Evolutionary conservation across 30 jellyfish, hydroid and myxozoan species (phyloP).

Genomic region (Aurelia sp.): DNA sequence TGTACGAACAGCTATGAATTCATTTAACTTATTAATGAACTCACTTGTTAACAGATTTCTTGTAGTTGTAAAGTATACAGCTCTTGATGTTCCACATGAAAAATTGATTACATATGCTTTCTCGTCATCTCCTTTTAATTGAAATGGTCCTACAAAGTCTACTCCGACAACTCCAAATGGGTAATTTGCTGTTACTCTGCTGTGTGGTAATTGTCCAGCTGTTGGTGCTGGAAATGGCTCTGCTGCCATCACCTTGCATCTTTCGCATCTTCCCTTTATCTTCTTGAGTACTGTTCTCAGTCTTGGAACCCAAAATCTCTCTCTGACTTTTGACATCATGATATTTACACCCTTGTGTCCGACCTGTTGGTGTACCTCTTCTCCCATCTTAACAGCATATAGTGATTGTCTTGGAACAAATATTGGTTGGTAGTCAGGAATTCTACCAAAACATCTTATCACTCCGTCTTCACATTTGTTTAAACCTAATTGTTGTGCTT

Average conservation of each 20-base stretch:
- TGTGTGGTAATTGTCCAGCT: conserved; percentile 31
- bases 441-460: conserved; percentile 33
- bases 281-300: conserved; percentile 36
- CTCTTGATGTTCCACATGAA: conserved; percentile 60
- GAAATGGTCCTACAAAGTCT: conserved; percentile 32
- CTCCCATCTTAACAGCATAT: background rate
- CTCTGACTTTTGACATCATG: background rate
- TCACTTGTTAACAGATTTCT: conserved; percentile 10
- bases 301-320: conserved; percentile 32
- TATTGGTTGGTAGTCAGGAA: background rate
- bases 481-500: conserved; percentile 36
- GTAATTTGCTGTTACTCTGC: conserved; percentile 41
- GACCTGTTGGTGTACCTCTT: conserved; percentile 1
- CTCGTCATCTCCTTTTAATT: background rate
- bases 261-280: conserved; percentile 34
- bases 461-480: background rate
- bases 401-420: conserved; percentile 2
- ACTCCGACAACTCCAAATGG: conserved; percentile 10
- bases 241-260: conserved; percentile 58
- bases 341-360: conserved; percentile 16
- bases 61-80: conserved; percentile 29
- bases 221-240: conserved; percentile 56
- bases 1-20: conserved; percentile 32
- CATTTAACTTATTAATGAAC: conserved; percentile 45
- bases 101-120: conserved; percentile 46